A percentile compares a stretch with the other conserved stretches of the same genome.
Evolutionary conservation across 2,797 vertebrate species (phyloP).

Genomic region (Menidia menidia): DNA sequence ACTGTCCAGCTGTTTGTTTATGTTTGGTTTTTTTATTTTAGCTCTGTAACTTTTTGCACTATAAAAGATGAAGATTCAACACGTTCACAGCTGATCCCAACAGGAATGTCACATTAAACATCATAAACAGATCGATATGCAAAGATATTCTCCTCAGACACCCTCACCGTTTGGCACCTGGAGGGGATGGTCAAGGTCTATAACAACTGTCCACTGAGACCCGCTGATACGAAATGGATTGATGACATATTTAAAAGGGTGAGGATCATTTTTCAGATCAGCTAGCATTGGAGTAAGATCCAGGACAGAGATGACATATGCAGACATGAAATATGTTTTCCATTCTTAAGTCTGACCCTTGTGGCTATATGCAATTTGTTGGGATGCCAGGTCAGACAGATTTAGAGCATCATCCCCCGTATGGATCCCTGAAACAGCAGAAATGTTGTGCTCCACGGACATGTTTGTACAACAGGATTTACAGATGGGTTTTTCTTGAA

Average conservation of each 20-base stretch:
- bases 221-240: no score
- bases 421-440: conserved; percentile 33
- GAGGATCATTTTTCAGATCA: no score
- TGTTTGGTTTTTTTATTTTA: conserved; percentile 6
- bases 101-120: conserved; percentile 10
- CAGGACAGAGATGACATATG: neutral
- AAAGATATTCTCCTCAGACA: conserved; percentile 42
- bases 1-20: neutral
- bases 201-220: neutral
- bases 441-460: conserved; percentile 25
- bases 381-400: conserved; percentile 10
- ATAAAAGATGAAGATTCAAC: conserved; percentile 11
- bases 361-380: conserved; percentile 60
- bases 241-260: neutral
- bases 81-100: no score
- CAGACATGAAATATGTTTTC: conserved; percentile 2
- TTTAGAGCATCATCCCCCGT: conserved; percentile 11
- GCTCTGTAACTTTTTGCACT: conserved; percentile 57
- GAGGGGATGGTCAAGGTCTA: conserved; percentile 5
- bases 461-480: conserved; percentile 46
- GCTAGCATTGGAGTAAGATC: no score
- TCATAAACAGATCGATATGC: conserved; percentile 57
- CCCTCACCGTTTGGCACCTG: neutral
- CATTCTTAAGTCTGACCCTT: conserved; percentile 12
- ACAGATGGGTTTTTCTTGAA: conserved; percentile 12